Evolutionary conservation across 2,113 vertebrate genomes (phyloP), one percentile per base, ranked within the genome.

Genomic region (Campylomormyrus numenius): DNA sequence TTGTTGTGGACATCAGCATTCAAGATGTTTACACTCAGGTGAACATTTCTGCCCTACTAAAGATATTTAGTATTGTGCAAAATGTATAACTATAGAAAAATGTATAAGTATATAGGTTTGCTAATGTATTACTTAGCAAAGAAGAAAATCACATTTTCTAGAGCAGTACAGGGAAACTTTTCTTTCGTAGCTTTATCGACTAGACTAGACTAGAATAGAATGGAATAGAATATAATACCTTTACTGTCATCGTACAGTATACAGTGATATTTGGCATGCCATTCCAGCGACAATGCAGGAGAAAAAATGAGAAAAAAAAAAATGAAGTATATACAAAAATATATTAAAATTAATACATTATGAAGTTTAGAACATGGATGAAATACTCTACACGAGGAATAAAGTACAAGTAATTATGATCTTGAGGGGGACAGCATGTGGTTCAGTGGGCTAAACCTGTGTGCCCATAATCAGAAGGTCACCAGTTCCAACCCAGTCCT

Each of bases 21-120:
- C 13, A 92, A 0, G 97, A 98, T 74, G 97, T 96, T 87, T 98
- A 97, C 92, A 99, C 98, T 0, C 97, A 99, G 97, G 98, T 99
- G 66, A 70, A 90, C 6, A 19, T 9, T 0, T 84, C 9, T 45
- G 19, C 0, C 24, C 24, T 15, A 42, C 19, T 17, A 80, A 80
- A 31, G 48, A 49, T 85, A 24, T 50, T 48, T 27, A 49, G 21
- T 85, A 48, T 50, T 50, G 1, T 21, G 1, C 45, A 50, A 85
- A 85, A 49, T 49, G n/a, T 50, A 10, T 42, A 80, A 19, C 74
- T 80, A 42, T 80, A 80, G n/a, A 70, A 39, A 42, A 42, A 19
- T 42, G 31, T 39, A 19, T 42, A 77, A 19, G 31, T 17, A 6
- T 42, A 17, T 39, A 77, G 35, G 31, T 80, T 35, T 39, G 5